These are phyloP conservation scores for Columba livia DNA, from an alignment of 2,113 vertebrate species.

Conservation along the genomic window DNA sequence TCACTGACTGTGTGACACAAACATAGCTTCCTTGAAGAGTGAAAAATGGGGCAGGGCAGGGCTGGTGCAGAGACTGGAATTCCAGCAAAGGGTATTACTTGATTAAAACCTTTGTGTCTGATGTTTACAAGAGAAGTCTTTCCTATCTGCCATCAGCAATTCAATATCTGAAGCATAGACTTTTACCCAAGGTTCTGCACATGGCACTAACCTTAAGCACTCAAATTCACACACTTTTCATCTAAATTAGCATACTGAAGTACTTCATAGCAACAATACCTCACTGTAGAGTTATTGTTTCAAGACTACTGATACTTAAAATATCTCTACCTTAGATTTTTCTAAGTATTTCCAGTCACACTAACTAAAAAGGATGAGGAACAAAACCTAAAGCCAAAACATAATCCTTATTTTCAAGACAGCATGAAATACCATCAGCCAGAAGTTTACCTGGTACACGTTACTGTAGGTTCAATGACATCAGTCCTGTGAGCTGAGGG, in stretches of 20 bases:
- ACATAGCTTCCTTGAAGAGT: not conserved
- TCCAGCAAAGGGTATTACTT: not conserved
- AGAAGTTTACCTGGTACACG: not conserved
- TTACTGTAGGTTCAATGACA: not conserved
- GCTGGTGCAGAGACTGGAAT: no score
- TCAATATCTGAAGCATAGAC: not conserved
- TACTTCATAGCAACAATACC: not conserved
- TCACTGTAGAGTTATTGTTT: not conserved
- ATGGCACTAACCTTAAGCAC: not conserved
- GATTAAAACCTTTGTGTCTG: not conserved
- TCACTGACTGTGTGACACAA: not conserved
- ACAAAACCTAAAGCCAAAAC: not conserved
- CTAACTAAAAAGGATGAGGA: not conserved
- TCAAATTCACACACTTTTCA: not conserved
- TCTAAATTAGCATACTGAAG: not conserved
- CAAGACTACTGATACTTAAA: not conserved
- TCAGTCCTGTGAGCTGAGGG: not conserved
- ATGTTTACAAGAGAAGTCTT: not conserved
- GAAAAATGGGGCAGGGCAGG: no score
- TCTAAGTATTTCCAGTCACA: not conserved
- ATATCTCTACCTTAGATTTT: not conserved
- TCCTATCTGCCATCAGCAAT: not conserved
- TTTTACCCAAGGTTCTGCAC: not conserved
- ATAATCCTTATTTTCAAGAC: not conserved
- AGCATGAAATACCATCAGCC: not conserved